Percentiles rank a stretch among this genome's conserved stretches.
phyloP scores from a whole-genome alignment of 2,797 vertebrate genomes.

The Alectoris magna region DNA sequence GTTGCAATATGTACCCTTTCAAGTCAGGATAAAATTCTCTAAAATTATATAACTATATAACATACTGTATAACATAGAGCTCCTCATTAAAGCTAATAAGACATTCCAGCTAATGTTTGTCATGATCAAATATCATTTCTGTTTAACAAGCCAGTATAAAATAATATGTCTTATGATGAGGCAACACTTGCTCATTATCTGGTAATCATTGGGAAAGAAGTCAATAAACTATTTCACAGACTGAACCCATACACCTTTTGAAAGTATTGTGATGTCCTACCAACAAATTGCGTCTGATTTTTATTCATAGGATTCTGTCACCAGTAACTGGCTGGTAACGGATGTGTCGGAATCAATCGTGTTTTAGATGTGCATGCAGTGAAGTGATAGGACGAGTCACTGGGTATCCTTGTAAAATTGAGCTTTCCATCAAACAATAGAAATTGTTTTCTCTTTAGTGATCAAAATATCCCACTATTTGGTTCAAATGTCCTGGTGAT shows the following conservation, averaged over 20 bases:
- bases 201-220: conserved; percentile 72
- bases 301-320: conserved; percentile 86
- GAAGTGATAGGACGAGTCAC: conserved; percentile 59
- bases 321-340: conserved; percentile 79
- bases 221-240: conserved; percentile 82
- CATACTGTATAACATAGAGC: neutral
- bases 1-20: neutral
- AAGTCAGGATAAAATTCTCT: neutral
- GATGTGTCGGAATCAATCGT: conserved; percentile 80
- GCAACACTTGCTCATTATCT: conserved; percentile 19
- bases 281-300: conserved; percentile 84
- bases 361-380: conserved; percentile 67
- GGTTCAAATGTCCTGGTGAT: conserved; percentile 77
- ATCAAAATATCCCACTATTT: conserved; percentile 76
- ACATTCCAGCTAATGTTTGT: neutral
- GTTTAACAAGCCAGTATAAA: conserved; percentile 14
- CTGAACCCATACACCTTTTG: conserved; percentile 75
- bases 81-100: neutral
- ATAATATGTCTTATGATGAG: neutral
- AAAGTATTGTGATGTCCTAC: conserved; percentile 71
- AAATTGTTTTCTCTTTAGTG: conserved; percentile 73
- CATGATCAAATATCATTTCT: conserved; percentile 4
- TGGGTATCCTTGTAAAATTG: conserved; percentile 69
- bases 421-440: conserved; percentile 70
- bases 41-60: neutral